phyloP scores from a whole-genome alignment of 2,888 invertebrate species.

The Urechis unicinctus region DNA sequence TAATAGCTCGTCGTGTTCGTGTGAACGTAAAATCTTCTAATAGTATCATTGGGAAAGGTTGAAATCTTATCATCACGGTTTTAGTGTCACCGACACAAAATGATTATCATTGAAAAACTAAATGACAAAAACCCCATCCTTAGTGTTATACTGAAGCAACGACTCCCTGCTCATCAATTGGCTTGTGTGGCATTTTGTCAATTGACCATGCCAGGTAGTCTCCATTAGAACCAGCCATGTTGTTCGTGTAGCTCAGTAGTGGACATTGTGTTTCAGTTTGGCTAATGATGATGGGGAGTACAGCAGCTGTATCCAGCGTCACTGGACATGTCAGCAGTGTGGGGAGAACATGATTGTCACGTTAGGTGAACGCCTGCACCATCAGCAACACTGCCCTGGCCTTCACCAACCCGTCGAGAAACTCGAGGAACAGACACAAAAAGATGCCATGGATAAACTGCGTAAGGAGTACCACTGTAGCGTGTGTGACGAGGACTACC shows the following conservation, averaged over 20 bases:
- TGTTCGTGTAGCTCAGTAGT: too few species aligned
- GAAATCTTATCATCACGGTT: too few species aligned
- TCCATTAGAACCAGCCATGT: too few species aligned
- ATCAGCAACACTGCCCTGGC: background rate
- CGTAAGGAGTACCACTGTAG: slow-evolving; percentile 64
- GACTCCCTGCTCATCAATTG: too few species aligned
- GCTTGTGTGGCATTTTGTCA: too few species aligned
- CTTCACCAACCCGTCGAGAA: background rate
- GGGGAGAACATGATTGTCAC: background rate
- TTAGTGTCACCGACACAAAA: too few species aligned
- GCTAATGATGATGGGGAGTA: background rate
- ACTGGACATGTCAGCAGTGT: background rate
- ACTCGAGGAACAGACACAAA: background rate
- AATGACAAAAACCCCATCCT: too few species aligned
- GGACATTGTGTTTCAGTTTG: too few species aligned
- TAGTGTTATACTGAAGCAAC: too few species aligned
- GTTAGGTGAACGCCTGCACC: background rate
- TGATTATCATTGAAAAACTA: too few species aligned
- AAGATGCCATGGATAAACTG: slow-evolving; percentile 31
- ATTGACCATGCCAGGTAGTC: too few species aligned
- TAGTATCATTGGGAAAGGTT: too few species aligned
- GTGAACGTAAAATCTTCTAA: background rate
- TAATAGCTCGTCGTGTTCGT: slow-evolving; percentile 51
- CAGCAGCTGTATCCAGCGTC: background rate
- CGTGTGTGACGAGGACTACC: slow-evolving; percentile 63